Evolutionary conservation across 2,888 invertebrate species (phyloP), one percentile per base, ranked within the genome.

Genomic region (Drosophila mimetica): DNA sequence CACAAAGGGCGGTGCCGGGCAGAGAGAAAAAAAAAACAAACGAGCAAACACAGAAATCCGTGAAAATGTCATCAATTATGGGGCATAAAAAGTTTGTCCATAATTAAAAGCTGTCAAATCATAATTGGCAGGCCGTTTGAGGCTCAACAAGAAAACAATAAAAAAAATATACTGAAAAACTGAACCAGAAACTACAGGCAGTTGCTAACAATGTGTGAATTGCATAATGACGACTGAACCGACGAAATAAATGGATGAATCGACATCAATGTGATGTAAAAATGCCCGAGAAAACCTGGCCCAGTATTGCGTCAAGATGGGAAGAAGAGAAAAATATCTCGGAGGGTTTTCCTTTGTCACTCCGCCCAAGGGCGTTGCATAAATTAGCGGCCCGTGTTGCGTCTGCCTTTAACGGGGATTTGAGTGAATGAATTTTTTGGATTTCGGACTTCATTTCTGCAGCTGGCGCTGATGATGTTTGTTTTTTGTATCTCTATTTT

Each of bases 101-200:
- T 85, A 87, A 82, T 82, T 82, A 79, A 82, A 82, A 74, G 79
- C 88, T 61, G 86, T 82, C 88, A 82, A 86, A 74, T 76, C 65
- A 85, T 85, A 87, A 87, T 85, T 76, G 86, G 70, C 63, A 36
- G 47, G 54, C 66, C 44, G 51, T 37, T 37, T 65, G 42, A 55
- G 58, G 34, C 39, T 36, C 41, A 48, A 46, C 32, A 28, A 42
- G 13, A 32, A 7, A 22, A 25, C 25, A 4, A 25, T 25, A 20
- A 18, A 51, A 58, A 30, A 30, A 30, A 9, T 9, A 9, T 0
- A 9, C 9, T 11, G 0, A 58, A 20, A 44, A 36, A 55, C 34
- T 36, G 16, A 46, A 42, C 36, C 25, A 44, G 28, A 52, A 51
- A 36, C 36, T 16, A 13, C 36, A 22, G 30, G 25, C 36, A 51